phyloP scores from a whole-genome alignment of 2,888 invertebrate genomes.

The Monoplex corrugatus region DNA sequence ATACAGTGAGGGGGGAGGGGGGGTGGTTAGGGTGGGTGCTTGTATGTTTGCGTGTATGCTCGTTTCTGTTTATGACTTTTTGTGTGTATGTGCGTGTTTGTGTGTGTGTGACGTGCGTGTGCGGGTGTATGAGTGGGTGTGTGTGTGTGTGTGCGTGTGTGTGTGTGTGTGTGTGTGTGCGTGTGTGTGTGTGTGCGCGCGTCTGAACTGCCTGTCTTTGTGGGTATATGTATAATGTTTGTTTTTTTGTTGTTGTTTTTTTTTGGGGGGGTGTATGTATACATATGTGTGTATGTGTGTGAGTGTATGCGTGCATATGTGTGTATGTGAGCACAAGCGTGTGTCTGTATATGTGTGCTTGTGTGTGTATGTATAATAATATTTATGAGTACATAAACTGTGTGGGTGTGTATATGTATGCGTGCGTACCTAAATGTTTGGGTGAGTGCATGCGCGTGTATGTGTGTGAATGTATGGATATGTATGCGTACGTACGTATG shows the following conservation, averaged over 20 bases:
- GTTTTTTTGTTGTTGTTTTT: background rate
- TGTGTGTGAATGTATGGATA: background rate
- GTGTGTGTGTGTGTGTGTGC: background rate
- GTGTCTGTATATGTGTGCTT: background rate
- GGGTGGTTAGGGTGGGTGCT: background rate
- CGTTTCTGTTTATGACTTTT: background rate
- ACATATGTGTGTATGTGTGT: background rate
- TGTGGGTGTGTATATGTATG: slow-evolving; percentile 7
- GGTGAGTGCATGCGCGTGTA: background rate
- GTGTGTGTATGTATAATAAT: background rate
- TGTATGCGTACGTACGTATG: background rate
- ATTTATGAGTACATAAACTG: background rate
- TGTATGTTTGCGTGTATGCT: background rate
- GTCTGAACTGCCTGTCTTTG: background rate
- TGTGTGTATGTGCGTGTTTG: background rate
- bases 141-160: background rate
- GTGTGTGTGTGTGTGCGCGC: background rate
- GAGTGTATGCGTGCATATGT: slow-evolving; percentile 14
- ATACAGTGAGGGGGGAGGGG: background rate
- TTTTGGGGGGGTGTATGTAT: background rate
- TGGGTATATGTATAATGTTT: background rate
- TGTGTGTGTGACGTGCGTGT: background rate
- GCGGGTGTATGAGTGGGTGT: background rate
- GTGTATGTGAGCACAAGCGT: background rate
- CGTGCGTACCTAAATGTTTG: background rate